A percentile compares a stretch with the other conserved stretches of the same genome.
These are phyloP conservation scores for Zoanthus solanderi DNA, from an alignment of 92 coral and sea anemone species.

Conservation along the genomic window DNA sequence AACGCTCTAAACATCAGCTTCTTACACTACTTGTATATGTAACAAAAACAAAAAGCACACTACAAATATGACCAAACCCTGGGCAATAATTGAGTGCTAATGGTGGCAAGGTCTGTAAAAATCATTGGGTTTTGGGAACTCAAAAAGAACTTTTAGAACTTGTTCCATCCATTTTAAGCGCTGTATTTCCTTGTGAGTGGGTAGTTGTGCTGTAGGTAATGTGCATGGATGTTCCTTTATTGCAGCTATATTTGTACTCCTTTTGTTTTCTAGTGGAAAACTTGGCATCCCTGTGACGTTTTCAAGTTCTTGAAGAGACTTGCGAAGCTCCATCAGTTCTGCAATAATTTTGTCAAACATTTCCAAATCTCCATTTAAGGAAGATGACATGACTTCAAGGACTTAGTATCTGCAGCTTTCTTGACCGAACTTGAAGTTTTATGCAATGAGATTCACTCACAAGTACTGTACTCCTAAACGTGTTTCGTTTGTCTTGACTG, in stretches of 20 bases:
- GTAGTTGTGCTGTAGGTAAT: background rate
- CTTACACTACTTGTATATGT: too few relatives aligned
- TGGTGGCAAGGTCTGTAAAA: background rate
- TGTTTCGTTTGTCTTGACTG: background rate
- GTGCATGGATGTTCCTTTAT: background rate
- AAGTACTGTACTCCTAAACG: background rate
- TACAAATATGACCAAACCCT: background rate
- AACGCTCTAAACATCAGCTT: too few relatives aligned
- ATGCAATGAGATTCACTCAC: background rate
- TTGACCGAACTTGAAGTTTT: background rate
- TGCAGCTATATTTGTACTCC: background rate
- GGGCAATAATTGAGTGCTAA: background rate
- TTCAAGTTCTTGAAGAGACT: conserved; percentile 14
- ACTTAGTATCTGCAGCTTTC: background rate
- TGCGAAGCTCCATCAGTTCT: background rate
- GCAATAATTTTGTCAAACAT: conserved; percentile 17
- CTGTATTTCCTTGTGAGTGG: conserved; percentile 20
- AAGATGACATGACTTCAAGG: background rate
- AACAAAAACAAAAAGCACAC: too few relatives aligned
- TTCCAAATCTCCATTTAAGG: background rate
- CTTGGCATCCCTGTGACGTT: background rate
- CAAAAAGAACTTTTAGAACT: conserved; percentile 9
- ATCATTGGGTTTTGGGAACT: background rate
- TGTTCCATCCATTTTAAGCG: conserved; percentile 30
- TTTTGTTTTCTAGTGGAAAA: background rate